Evolutionary conservation across 2,888 invertebrate genomes (phyloP).

Genomic region (Pseudococcus longispinus): DNA sequence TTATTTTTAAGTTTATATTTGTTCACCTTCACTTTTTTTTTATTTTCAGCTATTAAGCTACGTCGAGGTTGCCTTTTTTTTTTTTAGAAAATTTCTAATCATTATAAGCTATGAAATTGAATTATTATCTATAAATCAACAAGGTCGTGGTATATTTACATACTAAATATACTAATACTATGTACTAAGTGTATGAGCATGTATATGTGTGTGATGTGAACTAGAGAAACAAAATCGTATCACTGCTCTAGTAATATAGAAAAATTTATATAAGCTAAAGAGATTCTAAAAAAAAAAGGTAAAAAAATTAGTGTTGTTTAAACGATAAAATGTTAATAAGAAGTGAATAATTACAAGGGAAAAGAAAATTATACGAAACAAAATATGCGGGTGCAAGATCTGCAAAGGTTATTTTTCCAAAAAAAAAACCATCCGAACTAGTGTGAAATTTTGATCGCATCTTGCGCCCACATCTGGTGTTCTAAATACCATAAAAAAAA

Average conservation of each 20-base stretch:
- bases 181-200: neutral
- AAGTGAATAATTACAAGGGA: constrained; percentile 15
- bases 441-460: neutral
- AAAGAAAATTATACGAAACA: neutral
- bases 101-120: neutral
- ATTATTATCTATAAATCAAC: neutral
- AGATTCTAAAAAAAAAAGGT: neutral
- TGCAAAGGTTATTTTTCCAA: neutral
- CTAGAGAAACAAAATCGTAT: neutral
- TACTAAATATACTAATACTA: neutral
- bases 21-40: neutral
- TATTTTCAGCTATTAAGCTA: neutral
- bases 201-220: neutral
- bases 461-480: constrained; percentile 18
- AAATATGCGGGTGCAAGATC: neutral
- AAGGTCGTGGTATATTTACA: neutral
- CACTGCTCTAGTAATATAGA: neutral
- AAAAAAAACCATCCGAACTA: neutral
- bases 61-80: neutral
- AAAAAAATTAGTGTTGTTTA: neutral
- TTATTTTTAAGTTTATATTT: neutral
- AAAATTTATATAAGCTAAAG: neutral
- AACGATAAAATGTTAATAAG: neutral
- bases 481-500: constrained; percentile 40
- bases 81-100: neutral